Base-by-base conservation (phyloP, 2,113 vertebrate species). In the Hiodon tergisus region DNA sequence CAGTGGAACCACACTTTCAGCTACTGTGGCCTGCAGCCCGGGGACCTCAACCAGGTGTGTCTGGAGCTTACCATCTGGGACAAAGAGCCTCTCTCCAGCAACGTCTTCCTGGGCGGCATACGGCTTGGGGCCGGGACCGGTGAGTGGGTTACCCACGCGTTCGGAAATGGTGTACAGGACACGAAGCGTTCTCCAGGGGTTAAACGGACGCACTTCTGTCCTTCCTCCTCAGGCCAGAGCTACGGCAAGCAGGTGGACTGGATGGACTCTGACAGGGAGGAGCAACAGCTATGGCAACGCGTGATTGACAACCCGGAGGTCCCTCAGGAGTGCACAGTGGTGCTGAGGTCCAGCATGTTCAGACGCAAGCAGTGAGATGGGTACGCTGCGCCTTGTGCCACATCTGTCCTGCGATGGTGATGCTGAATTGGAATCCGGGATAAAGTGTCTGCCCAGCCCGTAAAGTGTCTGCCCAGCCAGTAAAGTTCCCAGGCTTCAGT, bases 61-160 rank as follows among this genome's bases (percentile, higher is more conserved):
- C 85, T 99, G 75, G 97, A 99, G 82, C 86, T 99, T 78, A 98
- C 97, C 0, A 87, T 99, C 72, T 99, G 97, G 97, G 97, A 97
- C 91, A 97, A 96, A 83, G 97, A 99, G 78, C 92, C 97, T 0
- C 92, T 99, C 76, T 91, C 94, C 82, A 98, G 95, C 79, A 99
- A 99, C 10, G 89, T 98, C 75, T 99, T 99, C 84, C 72, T 99
- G 59, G 97, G 97, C 79, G 97, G 97, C 66, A 92, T 98, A 78
- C 89, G 96, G 80, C 83, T 99, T 52, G 93, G 91, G 74, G 92
- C 88, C 71, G 97, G 97, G 77, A 95, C 91, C 31, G 97, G 97
- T 98, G 78, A 90, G 88, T 47, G 71, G 8, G 17, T 47, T 7
- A 14, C 2, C 5, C 51, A 2, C 48, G 31, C 66, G 52, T 61